Evolutionary conservation across 2,888 invertebrate species (phyloP).

Genomic region (Zele albiditarsus): DNA sequence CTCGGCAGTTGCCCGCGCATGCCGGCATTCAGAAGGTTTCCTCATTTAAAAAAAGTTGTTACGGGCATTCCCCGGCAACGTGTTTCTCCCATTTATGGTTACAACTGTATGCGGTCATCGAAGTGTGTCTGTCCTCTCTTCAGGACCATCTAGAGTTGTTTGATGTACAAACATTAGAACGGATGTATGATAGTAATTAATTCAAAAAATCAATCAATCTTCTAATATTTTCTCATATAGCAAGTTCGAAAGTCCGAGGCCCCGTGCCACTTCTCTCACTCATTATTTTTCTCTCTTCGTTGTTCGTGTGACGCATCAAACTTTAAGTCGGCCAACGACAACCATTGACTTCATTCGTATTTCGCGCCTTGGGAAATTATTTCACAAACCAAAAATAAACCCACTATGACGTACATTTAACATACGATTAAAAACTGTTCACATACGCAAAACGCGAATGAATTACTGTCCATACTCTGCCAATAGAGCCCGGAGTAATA

Average conservation of each 20-base stretch:
- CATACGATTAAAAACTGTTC: neutral
- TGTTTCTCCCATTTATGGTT: neutral
- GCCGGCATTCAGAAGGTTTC: neutral
- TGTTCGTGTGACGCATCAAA: constrained; percentile 3
- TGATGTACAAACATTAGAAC: neutral
- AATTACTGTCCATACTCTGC: no score
- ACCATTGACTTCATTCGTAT: constrained; percentile 4
- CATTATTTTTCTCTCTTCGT: neutral
- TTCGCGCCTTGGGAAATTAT: constrained; percentile 14
- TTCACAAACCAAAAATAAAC: neutral
- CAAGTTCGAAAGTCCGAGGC: constrained; percentile 21
- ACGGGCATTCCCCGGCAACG: neutral
- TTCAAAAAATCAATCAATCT: constrained; percentile 1
- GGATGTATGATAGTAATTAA: neutral
- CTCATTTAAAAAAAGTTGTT: neutral
- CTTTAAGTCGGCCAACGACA: constrained; percentile 21
- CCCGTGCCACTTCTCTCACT: constrained; percentile 19
- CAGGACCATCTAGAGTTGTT: neutral
- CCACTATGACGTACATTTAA: neutral
- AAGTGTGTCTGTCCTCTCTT: neutral
- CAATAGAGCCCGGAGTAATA: no score
- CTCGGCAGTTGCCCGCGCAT: neutral
- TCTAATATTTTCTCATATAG: neutral
- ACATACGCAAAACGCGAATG: neutral
- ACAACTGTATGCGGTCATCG: neutral